Evolutionary conservation across 1,140 invertebrate species (phyloP), one percentile per base, ranked within the genome.

Genomic region (Ceratoteleas bidentatus): DNA sequence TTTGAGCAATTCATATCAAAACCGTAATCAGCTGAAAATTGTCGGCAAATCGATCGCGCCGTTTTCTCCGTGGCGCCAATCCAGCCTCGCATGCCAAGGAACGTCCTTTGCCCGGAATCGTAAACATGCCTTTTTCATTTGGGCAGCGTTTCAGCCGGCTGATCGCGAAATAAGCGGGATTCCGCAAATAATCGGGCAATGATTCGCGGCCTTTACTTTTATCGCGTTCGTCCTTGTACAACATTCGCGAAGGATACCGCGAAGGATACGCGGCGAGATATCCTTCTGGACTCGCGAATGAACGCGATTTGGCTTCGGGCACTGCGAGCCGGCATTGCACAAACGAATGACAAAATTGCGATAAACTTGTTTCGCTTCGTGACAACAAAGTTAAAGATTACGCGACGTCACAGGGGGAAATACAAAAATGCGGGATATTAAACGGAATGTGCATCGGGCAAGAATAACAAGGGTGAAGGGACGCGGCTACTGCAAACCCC

Each of bases 21-120:
- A 70, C 74, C 61, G 60, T 72, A 72, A 79, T 79, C 68, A 72
- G 56, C 33, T 54, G 54, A 49, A 79, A 72, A 72, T 79, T 79
- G 61, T 72, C 52, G 36, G 36, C 68, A 43, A 14, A 53, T 58
- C 45, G 65, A 58, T 57, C 62, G 36, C 14, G 43, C 7, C 0
- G 3, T 52, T 62, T 73, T 60, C 14, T 64, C 36, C 33, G 34
- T 40, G 52, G 52, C 15, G n/a, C 5, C 50, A 36, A 15, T 50
- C 60, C 45, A 3, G 34, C 6, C 47, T 57, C 16, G 14, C 53
- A 56, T 56, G 13, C 16, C 36, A n/a, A 57, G n/a, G 54, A 40
- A 43, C 38, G 54, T 57, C 16, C 38, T 57, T 40, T 16, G n/a
- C 49, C 14, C 15, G 1, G 45, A 47, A 11, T 47, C 11, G 45